These are phyloP conservation scores for Campylomormyrus tamandua DNA, from an alignment of 2,113 vertebrate species.

Conservation along the genomic window DNA sequence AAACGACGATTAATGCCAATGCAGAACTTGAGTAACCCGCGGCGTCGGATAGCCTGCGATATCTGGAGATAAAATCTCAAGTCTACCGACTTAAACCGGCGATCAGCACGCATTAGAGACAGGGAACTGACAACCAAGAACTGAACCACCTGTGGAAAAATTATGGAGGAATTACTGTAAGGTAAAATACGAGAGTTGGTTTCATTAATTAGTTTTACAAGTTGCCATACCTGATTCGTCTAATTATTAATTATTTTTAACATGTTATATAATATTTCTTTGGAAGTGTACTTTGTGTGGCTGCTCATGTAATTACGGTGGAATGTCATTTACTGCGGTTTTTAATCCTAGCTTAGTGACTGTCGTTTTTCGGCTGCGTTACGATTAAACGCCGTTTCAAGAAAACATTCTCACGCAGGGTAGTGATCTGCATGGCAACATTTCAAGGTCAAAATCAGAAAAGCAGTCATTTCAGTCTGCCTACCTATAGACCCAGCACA, in stretches of 20 bases:
- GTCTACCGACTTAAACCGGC: not conserved
- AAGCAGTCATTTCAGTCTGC: not conserved
- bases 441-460: conserved; percentile 4
- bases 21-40: not conserved
- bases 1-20: not conserved
- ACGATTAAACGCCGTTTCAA: not conserved
- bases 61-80: not conserved
- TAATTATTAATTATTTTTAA: not conserved
- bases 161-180: not conserved
- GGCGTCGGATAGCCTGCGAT: not conserved
- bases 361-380: no score
- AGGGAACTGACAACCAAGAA: not conserved
- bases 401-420: not conserved
- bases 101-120: not conserved
- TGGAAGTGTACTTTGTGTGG: not conserved
- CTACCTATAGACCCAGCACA: not conserved
- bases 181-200: not conserved
- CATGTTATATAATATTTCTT: not conserved
- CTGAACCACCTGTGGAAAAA: not conserved
- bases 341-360: not conserved
- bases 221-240: not conserved
- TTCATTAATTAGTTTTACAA: not conserved
- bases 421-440: not conserved
- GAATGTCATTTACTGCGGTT: not conserved
- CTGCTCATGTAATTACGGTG: not conserved